Evolutionary conservation across 2,113 vertebrate genomes (phyloP).

Genomic region (Cyanoderma ruficeps): DNA sequence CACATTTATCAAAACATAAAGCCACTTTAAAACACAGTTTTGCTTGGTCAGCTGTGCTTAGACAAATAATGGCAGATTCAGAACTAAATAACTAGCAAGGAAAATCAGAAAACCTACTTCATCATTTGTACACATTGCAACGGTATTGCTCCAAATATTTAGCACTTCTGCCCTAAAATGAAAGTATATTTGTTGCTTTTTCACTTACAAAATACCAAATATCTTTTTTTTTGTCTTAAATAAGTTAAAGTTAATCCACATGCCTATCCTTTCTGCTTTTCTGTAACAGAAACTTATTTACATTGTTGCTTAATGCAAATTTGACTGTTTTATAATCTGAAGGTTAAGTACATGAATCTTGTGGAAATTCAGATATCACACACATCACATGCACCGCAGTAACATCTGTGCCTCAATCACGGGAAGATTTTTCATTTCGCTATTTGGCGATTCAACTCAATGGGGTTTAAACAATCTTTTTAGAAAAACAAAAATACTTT

Average conservation of each 20-base stretch:
- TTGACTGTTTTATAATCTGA: constrained; percentile 55
- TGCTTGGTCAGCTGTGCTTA: constrained; percentile 90
- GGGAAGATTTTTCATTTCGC: constrained; percentile 53
- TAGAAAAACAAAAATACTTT: constrained; percentile 9
- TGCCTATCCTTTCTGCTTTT: constrained; percentile 30
- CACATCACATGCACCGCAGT: background rate
- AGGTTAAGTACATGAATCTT: constrained; percentile 60
- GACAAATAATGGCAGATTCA: constrained; percentile 88
- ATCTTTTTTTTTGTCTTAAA: background rate
- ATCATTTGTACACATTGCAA: constrained; percentile 76
- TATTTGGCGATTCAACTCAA: constrained; percentile 29
- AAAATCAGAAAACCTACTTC: constrained; percentile 82
- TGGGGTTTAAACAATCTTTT: constrained; percentile 36
- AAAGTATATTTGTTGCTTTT: constrained; percentile 63
- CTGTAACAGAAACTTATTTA: constrained; percentile 41
- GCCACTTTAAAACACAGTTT: constrained; percentile 88
- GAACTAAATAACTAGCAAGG: constrained; percentile 84
- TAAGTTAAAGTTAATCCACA: constrained; percentile 2
- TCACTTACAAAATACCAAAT: constrained; percentile 36
- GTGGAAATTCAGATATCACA: constrained; percentile 31
- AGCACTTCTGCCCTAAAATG: constrained; percentile 72
- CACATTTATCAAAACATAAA: constrained; percentile 92
- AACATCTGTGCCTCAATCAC: constrained; percentile 43
- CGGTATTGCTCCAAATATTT: constrained; percentile 79
- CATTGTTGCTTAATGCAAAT: constrained; percentile 45